Conservation (phyloP, 2,888 invertebrate genomes). For the Camponotus fellah region DNA sequence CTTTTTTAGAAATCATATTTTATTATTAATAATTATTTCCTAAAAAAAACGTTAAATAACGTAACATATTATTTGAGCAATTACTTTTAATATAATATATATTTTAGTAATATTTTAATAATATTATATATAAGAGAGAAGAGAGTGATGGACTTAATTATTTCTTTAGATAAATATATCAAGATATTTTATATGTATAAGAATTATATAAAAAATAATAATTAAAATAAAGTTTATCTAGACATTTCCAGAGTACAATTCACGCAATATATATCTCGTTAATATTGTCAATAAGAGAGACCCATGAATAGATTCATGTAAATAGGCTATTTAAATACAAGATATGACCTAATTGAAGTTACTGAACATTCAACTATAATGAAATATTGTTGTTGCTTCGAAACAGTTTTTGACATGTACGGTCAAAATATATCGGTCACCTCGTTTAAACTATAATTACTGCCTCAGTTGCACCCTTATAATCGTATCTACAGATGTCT, state of each 20-base stretch:
- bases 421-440: constrained; percentile 25
- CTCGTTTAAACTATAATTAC: constrained; percentile 40
- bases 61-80: not conserved
- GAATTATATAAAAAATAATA: not conserved
- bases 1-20: not conserved
- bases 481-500: not conserved
- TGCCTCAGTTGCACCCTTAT: constrained; percentile 21
- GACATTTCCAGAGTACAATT: too few relatives aligned
- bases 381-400: constrained; percentile 5
- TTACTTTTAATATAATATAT: not conserved
- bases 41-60: not conserved
- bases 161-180: not conserved
- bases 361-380: constrained; percentile 9
- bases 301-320: not conserved
- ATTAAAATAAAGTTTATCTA: not conserved
- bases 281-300: not conserved
- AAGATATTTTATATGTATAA: not conserved
- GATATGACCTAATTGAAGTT: constrained; percentile 5
- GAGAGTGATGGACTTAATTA: not conserved
- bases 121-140: not conserved
- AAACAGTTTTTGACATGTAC: constrained; percentile 7
- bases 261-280: not conserved
- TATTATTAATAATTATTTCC: not conserved
- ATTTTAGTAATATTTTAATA: not conserved
- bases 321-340: not conserved